These are phyloP conservation scores for Temnothorax unifasciatus DNA, from an alignment of 2,888 invertebrate genomes.

Conservation along the genomic window DNA sequence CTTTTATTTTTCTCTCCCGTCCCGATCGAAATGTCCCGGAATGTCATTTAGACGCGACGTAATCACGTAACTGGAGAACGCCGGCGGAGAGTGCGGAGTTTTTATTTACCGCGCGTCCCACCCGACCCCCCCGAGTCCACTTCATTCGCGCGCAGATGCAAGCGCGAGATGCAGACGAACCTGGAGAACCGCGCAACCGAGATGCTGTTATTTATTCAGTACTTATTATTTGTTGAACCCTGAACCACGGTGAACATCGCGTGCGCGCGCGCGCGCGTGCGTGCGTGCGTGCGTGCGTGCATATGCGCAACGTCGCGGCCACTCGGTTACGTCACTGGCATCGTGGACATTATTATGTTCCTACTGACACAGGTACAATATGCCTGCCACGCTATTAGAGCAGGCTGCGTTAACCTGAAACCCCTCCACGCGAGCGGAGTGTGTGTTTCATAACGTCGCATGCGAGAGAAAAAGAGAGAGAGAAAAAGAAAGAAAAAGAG, in stretches of 20 bases:
- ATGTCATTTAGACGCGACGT: background rate
- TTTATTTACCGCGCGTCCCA: background rate
- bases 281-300: background rate
- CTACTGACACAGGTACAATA: conserved; percentile 69
- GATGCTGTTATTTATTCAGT: conserved; percentile 65
- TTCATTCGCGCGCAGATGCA: background rate
- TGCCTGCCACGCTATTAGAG: conserved; percentile 72
- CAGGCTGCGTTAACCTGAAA: conserved; percentile 71
- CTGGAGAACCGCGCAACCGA: background rate
- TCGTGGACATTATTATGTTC: conserved; percentile 77
- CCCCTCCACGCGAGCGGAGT: conserved; percentile 38
- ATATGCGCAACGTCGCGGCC: conserved; percentile 65
- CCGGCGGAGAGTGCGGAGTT: background rate
- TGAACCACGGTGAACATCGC: conserved; percentile 67
- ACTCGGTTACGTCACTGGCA: conserved; percentile 75
- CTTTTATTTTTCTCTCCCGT: background rate
- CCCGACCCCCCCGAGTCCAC: background rate
- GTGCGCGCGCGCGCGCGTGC: background rate
- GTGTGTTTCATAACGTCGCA: conserved; percentile 41
- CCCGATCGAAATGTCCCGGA: background rate
- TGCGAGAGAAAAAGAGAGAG: background rate
- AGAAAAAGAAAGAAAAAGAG: background rate
- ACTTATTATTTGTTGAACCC: conserved; percentile 79
- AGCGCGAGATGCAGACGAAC: background rate
- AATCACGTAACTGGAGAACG: background rate